Conservation (phyloP, 2,113 vertebrate genomes). For the Tapirus terrestris region DNA sequence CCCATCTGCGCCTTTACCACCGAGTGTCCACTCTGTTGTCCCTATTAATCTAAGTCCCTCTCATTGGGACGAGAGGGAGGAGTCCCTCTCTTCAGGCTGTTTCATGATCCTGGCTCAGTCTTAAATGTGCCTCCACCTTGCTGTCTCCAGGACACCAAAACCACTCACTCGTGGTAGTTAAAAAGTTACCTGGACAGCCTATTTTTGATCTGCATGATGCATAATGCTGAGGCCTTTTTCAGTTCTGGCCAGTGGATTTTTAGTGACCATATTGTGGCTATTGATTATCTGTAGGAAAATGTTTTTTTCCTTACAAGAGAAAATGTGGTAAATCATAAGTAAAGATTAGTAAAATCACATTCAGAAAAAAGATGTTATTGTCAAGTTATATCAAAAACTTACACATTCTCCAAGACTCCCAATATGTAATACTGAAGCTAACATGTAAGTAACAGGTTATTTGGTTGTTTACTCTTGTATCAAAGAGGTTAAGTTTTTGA, state of each 20-base stretch:
- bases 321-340: background rate
- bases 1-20: rapidly evolving
- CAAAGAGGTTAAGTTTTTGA: background rate
- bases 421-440: background rate
- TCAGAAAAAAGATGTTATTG: background rate
- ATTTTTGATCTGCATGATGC: background rate
- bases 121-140: background rate
- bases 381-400: background rate
- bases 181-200: background rate
- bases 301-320: background rate
- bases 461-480: background rate
- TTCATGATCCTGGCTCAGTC: rapidly evolving
- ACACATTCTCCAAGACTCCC: background rate
- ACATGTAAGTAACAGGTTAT: background rate
- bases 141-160: too few species aligned
- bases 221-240: background rate
- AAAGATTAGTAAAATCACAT: background rate
- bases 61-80: too few species aligned
- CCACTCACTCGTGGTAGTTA: too few species aligned
- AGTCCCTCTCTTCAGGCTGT: background rate
- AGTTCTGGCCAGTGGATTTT: background rate
- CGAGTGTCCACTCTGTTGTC: rapidly evolving
- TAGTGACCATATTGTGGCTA: too few species aligned
- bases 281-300: background rate
- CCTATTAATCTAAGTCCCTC: background rate